Conservation (phyloP, 2,888 invertebrate species). For the Eupithecia vulgata region DNA sequence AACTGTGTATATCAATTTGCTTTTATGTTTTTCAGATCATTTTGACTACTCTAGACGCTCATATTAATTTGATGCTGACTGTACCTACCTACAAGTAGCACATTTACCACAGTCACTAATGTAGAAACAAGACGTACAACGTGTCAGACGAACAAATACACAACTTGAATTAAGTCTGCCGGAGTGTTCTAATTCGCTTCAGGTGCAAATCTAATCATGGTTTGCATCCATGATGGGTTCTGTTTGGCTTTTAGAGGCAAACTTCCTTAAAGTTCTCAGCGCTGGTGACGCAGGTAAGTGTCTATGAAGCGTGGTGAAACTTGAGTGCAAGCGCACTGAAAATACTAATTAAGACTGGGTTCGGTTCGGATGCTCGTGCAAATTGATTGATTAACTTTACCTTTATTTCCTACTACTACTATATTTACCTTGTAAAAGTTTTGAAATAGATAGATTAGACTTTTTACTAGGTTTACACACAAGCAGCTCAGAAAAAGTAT, state of each 20-base stretch:
- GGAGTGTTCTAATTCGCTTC: constrained; percentile 10
- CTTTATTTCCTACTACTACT: neutral
- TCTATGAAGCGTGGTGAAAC: neutral
- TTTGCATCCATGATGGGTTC: constrained; percentile 10
- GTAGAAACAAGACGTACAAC: neutral
- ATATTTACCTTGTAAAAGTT: no score
- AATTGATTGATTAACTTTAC: neutral
- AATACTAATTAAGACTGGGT: neutral
- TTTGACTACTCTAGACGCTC: no score
- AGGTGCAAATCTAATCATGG: constrained; percentile 6
- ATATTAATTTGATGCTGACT: no score
- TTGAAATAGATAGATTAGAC: no score
- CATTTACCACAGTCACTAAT: neutral
- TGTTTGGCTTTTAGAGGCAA: neutral
- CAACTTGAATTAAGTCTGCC: constrained; percentile 7
- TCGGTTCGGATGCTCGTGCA: neutral
- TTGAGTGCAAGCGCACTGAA: neutral
- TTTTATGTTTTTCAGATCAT: no score
- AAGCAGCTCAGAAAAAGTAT: no score
- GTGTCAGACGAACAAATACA: constrained; percentile 10
- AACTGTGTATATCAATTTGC: no score
- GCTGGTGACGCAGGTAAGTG: neutral
- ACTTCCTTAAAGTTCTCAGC: neutral
- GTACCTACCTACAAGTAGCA: neutral
- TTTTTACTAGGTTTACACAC: no score